Evolutionary conservation across 1,140 invertebrate species (phyloP), one percentile per base, ranked within the genome.

Genomic region (Bombus superbus): DNA sequence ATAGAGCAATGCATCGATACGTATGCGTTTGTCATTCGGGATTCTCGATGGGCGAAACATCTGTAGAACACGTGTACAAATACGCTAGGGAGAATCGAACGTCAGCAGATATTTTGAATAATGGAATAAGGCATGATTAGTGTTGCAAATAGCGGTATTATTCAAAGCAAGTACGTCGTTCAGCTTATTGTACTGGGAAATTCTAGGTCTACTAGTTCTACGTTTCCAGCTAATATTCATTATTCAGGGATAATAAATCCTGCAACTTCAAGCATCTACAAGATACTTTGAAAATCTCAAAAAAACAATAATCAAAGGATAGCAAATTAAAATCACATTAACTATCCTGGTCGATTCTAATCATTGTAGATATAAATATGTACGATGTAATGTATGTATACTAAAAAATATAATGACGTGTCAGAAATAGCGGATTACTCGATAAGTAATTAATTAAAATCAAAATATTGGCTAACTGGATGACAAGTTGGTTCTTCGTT

Each of bases 101-200:
- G 81, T 83, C 81, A 83, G 62, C 81, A 40, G 81, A 83, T 83
- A 83, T 66, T 83, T 83, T 66, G 81, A 83, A 78, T 83, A 83
- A 83, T 83, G 74, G 75, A 83, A 83, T 83, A 83, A 83, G 81
- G 81, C n/a, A 44, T 74, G 28, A 83, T 83, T 47, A 68, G 81
- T 66, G 47, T 77, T 83, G 81, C 81, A 83, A 83, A 83, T 83
- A 38, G 64, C 25, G 44, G 28, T 35, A 78, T 69, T 83, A 83
- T 83, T 83, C 74, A 53, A 47, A 69, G 10, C 44, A 22, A 32
- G 13, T 32, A 38, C 73, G 22, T 3, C n/a, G 42, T 32, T 75
- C 32, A 9, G 47, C 73, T 77, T 44, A 66, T n/a, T 18, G 4
- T 35, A n/a, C 22, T 25, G 69, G 32, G 28, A 28, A 44, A 73